phyloP scores from a whole-genome alignment of 2,113 vertebrate genomes.

The Blennius ocellaris region DNA sequence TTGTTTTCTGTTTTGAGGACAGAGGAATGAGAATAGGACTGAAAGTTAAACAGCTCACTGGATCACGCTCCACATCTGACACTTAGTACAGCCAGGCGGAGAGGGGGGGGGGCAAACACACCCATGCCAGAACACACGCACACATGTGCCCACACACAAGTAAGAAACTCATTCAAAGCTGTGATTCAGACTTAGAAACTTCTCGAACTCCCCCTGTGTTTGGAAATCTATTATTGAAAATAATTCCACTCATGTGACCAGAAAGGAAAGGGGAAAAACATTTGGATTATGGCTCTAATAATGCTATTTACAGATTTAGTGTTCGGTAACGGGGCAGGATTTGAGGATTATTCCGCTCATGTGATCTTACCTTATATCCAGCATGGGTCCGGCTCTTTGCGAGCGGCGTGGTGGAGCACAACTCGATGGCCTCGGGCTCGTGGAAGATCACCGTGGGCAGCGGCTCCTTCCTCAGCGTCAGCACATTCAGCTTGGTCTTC shows the following conservation, averaged over 20 bases:
- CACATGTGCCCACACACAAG: slow-evolving; percentile 12
- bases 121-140: slow-evolving; percentile 16
- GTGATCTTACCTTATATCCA: slow-evolving; percentile 93
- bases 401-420: slow-evolving; percentile 92
- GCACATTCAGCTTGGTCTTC: slow-evolving; percentile 97
- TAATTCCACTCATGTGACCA: slow-evolving; percentile 32
- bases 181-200: slow-evolving; percentile 32
- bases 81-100: slow-evolving; percentile 24
- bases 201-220: neutral
- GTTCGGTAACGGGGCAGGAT: slow-evolving; percentile 40
- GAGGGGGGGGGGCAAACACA: slow-evolving; percentile 40
- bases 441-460: slow-evolving; percentile 97
- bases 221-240: slow-evolving; percentile 10
- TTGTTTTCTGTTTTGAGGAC: slow-evolving; percentile 62
- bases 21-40: slow-evolving; percentile 50
- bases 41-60: slow-evolving; percentile 36
- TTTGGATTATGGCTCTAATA: slow-evolving; percentile 52
- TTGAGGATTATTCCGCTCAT: slow-evolving; percentile 54
- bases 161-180: slow-evolving; percentile 24
- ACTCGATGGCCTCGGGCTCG: slow-evolving; percentile 97
- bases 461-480: slow-evolving; percentile 96
- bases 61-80: slow-evolving; percentile 48
- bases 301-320: slow-evolving; percentile 59
- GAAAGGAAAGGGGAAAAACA: slow-evolving; percentile 38
- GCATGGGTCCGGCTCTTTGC: slow-evolving; percentile 89